Conservation (phyloP, 2,113 vertebrate species). For the Myrmophylax atrothorax region DNA sequence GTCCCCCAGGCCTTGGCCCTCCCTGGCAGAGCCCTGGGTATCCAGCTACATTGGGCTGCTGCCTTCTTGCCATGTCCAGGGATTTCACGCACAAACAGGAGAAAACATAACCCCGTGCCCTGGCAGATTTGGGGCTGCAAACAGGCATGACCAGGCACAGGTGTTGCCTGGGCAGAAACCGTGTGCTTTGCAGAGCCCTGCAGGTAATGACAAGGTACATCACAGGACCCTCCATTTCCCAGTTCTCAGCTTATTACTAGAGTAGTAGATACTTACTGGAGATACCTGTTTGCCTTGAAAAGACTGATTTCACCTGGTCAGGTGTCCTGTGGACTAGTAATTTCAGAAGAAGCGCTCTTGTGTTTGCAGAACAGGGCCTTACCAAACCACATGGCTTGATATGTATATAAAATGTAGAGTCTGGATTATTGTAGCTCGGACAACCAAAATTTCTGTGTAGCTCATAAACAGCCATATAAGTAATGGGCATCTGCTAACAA, state of each 20-base stretch:
- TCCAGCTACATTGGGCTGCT: neutral
- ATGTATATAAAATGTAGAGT: neutral
- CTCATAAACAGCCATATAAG: neutral
- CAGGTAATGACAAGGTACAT: rapidly evolving
- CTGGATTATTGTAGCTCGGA: rapidly evolving
- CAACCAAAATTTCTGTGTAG: neutral
- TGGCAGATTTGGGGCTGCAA: neutral
- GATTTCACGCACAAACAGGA: neutral
- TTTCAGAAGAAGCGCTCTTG: neutral
- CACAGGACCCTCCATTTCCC: neutral
- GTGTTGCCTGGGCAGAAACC: rapidly evolving
- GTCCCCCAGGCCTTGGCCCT: neutral
- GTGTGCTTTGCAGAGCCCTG: neutral
- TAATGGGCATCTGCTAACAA: neutral
- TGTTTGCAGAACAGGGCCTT: neutral
- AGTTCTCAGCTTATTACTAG: neutral
- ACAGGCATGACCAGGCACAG: rapidly evolving
- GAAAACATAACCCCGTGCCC: rapidly evolving
- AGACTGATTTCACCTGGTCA: neutral
- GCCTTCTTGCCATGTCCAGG: constrained; percentile 65
- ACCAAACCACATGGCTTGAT: neutral
- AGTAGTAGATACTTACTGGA: neutral
- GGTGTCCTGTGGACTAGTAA: neutral
- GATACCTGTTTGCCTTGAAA: neutral
- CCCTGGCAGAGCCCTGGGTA: neutral